Percentiles rank a stretch among this genome's conserved stretches.
Conservation (phyloP, 2,797 vertebrate genomes). For the Vespertilio murinus region DNA sequence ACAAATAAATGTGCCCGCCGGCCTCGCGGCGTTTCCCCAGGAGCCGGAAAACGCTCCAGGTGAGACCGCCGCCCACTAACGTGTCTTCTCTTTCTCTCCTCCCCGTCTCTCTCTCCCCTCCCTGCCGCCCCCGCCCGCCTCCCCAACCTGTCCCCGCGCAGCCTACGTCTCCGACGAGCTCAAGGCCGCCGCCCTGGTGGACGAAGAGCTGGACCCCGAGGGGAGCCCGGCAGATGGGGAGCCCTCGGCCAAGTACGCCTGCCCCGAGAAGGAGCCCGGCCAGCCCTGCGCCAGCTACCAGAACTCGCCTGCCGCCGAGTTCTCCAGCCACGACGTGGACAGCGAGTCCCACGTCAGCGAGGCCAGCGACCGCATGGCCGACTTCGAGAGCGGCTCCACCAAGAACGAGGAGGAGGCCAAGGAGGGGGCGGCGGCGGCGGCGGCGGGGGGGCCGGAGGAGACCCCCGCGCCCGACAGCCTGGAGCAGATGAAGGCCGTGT, state of each 20-base stretch:
- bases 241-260: conserved; percentile 91
- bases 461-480: conserved; percentile 93
- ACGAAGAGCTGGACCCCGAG: conserved; percentile 93
- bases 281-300: conserved; percentile 92
- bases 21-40: conserved; percentile 45
- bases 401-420: conserved; percentile 97
- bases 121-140: background rate
- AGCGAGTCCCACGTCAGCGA: conserved; percentile 98
- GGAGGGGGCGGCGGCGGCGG: conserved; percentile 84
- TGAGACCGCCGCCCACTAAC: conserved; percentile 79
- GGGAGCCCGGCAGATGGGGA: conserved; percentile 92
- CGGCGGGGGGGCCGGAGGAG: conserved; percentile 87
- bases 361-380: conserved; percentile 96
- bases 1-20: conserved; percentile 85
- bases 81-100: conserved; percentile 71
- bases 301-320: conserved; percentile 94
- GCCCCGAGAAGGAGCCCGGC: conserved; percentile 93
- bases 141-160: conserved; percentile 77
- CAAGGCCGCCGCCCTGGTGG: conserved; percentile 94
- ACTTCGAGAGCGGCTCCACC: conserved; percentile 95
- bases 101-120: background rate
- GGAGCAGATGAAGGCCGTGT: conserved; percentile 99
- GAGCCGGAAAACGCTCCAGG: conserved; percentile 51
- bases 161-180: conserved; percentile 97
- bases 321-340: conserved; percentile 98